phyloP scores from a whole-genome alignment of 2,113 vertebrate genomes.

The Holacanthus passer region DNA sequence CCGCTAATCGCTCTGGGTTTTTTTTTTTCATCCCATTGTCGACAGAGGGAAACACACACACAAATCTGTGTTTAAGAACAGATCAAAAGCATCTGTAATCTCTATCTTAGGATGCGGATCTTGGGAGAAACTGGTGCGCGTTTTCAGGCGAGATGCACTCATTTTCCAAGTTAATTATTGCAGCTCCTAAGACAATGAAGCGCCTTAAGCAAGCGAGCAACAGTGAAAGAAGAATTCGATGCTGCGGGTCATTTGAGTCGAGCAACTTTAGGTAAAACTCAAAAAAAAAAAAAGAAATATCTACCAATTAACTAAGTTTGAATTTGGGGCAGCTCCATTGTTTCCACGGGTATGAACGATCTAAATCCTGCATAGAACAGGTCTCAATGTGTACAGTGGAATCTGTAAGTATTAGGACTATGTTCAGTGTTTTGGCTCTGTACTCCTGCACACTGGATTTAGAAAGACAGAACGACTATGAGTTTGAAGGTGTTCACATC shows the following conservation, averaged over 20 bases:
- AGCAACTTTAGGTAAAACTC: slow-evolving; percentile 48
- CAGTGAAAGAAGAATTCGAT: slow-evolving; percentile 21
- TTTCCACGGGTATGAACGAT: background rate
- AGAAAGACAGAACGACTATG: background rate
- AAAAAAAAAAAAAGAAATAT: slow-evolving; percentile 19
- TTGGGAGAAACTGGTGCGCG: slow-evolving; percentile 36
- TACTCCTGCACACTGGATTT: background rate
- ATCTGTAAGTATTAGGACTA: background rate
- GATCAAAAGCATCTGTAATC: slow-evolving; percentile 75
- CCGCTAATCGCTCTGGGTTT: slow-evolving; percentile 64
- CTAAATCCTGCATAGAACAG: slow-evolving; percentile 18
- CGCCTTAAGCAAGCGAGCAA: slow-evolving; percentile 37
- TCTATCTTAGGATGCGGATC: slow-evolving; percentile 65
- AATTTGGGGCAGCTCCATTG: slow-evolving; percentile 34
- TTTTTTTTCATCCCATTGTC: slow-evolving; percentile 59
- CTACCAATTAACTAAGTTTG: slow-evolving; percentile 45
- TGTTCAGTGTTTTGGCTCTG: background rate
- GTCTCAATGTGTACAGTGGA: background rate
- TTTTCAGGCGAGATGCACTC: slow-evolving; percentile 47
- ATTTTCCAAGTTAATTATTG: slow-evolving; percentile 73
- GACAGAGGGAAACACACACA: slow-evolving; percentile 54
- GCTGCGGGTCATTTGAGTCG: slow-evolving; percentile 48
- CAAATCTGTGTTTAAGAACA: slow-evolving; percentile 72
- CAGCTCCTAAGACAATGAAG: slow-evolving; percentile 57
- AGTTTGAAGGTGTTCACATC: background rate